phyloP scores from a whole-genome alignment of 2,113 vertebrate species.

The Phocoena sinus region DNA sequence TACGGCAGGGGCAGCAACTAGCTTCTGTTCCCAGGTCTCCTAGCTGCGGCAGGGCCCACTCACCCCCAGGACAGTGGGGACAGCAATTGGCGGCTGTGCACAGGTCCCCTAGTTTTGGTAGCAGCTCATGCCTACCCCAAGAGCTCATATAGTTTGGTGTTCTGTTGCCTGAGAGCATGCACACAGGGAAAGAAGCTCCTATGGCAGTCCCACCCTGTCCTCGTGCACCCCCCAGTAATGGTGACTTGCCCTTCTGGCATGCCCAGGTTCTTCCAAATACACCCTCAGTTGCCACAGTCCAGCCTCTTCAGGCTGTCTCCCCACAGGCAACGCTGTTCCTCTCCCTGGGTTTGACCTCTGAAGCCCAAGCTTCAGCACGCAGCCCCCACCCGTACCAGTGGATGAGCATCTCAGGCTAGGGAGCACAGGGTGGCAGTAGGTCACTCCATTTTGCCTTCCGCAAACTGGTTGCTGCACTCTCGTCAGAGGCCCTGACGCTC shows the following conservation, averaged over 20 bases:
- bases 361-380: background rate
- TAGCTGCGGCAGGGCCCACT: background rate
- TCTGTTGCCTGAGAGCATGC: background rate
- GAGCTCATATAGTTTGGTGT: background rate
- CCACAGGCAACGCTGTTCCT: background rate
- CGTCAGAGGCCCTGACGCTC: too few species aligned
- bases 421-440: background rate
- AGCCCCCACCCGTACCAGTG: background rate
- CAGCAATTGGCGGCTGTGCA: background rate
- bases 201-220: background rate
- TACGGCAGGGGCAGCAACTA: accelerated
- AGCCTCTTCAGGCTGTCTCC: background rate
- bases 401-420: background rate
- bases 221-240: background rate
- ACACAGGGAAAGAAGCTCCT: background rate
- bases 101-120: background rate
- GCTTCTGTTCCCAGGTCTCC: background rate
- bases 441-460: background rate
- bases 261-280: background rate
- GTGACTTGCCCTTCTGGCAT: background rate
- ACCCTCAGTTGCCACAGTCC: background rate
- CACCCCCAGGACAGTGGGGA: accelerated
- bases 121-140: background rate
- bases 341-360: background rate
- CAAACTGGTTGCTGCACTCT: background rate